phyloP scores from a whole-genome alignment of 1,140 invertebrate species.

The Radopholus similis region DNA sequence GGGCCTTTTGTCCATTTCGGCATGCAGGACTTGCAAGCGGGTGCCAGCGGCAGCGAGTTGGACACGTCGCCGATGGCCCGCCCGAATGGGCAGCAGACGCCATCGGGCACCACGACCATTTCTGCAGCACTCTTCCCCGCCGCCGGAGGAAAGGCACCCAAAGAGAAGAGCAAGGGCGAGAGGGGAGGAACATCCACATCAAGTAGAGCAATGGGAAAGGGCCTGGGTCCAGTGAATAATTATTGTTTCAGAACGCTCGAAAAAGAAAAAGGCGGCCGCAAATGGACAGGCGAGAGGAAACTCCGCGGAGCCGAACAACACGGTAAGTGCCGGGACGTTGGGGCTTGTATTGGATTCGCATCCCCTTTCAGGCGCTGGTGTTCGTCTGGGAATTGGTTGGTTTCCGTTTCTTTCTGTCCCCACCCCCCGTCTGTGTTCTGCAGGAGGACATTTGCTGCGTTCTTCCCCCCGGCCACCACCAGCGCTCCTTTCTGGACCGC shows the following conservation, averaged over 20 bases:
- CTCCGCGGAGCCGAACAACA: not conserved
- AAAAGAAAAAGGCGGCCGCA: not conserved
- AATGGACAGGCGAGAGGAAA: not conserved
- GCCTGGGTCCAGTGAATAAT: not conserved
- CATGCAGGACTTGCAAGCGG: too few species aligned
- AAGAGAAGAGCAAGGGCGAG: not conserved
- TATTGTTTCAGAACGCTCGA: not conserved
- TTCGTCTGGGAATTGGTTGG: conserved; percentile 17
- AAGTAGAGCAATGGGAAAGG: not conserved
- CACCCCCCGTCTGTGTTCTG: not conserved
- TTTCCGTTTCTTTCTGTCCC: not conserved
- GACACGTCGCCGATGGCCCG: not conserved
- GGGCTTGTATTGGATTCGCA: not conserved
- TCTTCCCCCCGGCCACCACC: not conserved
- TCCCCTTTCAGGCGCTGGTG: not conserved
- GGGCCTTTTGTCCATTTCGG: not conserved
- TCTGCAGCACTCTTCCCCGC: not conserved
- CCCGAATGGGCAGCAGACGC: not conserved
- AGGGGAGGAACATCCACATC: not conserved
- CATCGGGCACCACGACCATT: not conserved
- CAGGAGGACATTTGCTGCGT: conserved; percentile 15
- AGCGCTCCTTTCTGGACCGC: not conserved
- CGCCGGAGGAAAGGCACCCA: not conserved
- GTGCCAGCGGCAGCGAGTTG: not conserved
- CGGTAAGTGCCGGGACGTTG: not conserved